A percentile compares a stretch with the other conserved stretches of the same genome.
Conservation (phyloP, 2,113 vertebrate species). For the Vicugna pacos region DNA sequence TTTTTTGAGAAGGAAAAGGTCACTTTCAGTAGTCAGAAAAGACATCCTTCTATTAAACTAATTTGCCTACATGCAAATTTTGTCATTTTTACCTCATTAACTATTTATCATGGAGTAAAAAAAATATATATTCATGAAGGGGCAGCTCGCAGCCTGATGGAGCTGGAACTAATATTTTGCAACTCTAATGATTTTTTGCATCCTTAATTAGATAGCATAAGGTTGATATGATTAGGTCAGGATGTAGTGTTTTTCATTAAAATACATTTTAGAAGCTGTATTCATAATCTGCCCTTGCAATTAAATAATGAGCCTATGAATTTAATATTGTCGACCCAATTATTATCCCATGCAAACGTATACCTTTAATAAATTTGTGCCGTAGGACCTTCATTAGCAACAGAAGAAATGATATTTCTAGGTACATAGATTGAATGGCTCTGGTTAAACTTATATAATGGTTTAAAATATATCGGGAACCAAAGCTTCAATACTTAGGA, state of each 20-base stretch:
- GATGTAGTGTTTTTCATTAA: slow-evolving; percentile 99
- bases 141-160: slow-evolving; percentile 94
- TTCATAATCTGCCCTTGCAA: slow-evolving; percentile 99
- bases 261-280: slow-evolving; percentile 99
- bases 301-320: slow-evolving; percentile 98
- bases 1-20: slow-evolving; percentile 93
- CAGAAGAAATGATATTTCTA: slow-evolving; percentile 87
- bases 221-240: slow-evolving; percentile 99
- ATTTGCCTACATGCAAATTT: slow-evolving; percentile 99
- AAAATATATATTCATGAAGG: slow-evolving; percentile 95
- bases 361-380: slow-evolving; percentile 98
- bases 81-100: slow-evolving; percentile 99
- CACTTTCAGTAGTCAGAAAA: slow-evolving; percentile 95
- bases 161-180: slow-evolving; percentile 99
- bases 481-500: slow-evolving; percentile 37
- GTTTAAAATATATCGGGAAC: slow-evolving; percentile 73
- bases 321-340: slow-evolving; percentile 99
- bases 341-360: slow-evolving; percentile 96
- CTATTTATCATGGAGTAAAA: slow-evolving; percentile 96
- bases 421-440: slow-evolving; percentile 83
- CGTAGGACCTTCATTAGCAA: slow-evolving; percentile 95
- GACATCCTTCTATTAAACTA: slow-evolving; percentile 95
- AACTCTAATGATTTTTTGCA: slow-evolving; percentile 99
- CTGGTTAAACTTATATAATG: slow-evolving; percentile 78
- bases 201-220: slow-evolving; percentile 99